phyloP scores from a whole-genome alignment of 2,797 vertebrate genomes.

The Loris lydekkerianus region DNA sequence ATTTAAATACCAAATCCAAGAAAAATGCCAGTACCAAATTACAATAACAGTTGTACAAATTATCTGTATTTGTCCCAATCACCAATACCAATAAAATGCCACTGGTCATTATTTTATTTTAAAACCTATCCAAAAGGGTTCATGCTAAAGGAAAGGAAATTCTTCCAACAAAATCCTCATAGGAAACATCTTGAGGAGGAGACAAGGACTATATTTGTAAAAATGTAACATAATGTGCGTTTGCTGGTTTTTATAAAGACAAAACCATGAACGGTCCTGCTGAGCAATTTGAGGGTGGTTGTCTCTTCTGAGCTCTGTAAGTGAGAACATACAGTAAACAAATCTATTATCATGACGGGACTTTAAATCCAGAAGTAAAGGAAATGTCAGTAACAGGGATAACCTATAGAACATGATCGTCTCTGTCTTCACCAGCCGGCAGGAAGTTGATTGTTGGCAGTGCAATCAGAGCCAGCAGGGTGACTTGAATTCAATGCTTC shows the following conservation, averaged over 20 bases:
- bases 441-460: not conserved
- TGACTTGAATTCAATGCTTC: not conserved
- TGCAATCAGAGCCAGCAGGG: not conserved
- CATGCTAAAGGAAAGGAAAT: not conserved
- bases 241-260: not conserved
- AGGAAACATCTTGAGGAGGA: not conserved
- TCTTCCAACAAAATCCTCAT: not conserved
- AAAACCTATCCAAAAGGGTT: not conserved
- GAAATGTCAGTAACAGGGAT: not conserved
- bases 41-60: not conserved
- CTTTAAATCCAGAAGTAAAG: constrained; percentile 47
- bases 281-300: not conserved
- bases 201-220: not conserved
- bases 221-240: not conserved
- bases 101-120: not conserved
- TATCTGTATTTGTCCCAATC: not conserved
- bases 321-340: not conserved
- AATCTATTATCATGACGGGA: constrained; percentile 20
- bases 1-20: not conserved
- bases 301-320: not conserved
- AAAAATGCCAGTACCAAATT: not conserved
- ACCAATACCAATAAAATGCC: not conserved
- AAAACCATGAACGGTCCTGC: not conserved
- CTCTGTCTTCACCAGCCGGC: not conserved
- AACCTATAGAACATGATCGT: not conserved